phyloP scores from a whole-genome alignment of 2,113 vertebrate genomes.

The Hyaena hyaena region DNA sequence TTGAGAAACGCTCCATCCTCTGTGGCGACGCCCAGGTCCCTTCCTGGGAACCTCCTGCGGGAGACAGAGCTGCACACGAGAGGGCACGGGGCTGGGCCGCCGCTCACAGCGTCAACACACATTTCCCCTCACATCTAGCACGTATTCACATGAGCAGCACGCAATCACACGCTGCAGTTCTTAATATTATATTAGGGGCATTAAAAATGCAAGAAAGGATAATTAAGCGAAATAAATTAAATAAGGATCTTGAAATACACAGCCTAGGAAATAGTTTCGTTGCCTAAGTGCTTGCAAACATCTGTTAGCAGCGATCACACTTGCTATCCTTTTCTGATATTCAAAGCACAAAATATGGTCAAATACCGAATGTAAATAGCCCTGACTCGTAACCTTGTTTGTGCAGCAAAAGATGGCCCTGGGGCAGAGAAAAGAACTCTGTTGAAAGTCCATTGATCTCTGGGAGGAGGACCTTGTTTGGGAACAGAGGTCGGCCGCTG shows the following conservation, averaged over 20 bases:
- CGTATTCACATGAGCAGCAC: neutral
- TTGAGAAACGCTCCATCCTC: neutral
- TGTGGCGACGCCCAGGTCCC: neutral
- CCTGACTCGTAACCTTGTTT: neutral
- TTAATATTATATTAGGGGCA: conserved; percentile 49
- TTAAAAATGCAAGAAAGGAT: conserved; percentile 77
- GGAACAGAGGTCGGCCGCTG: neutral
- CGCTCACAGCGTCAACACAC: neutral
- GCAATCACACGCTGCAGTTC: neutral
- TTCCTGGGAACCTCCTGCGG: accelerated
- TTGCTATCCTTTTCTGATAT: neutral
- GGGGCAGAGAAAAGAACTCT: neutral
- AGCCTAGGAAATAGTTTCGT: neutral
- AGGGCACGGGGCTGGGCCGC: neutral
- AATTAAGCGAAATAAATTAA: conserved; percentile 75
- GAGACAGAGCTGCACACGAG: neutral
- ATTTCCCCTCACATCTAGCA: neutral
- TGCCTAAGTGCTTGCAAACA: neutral
- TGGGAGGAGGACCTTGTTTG: neutral
- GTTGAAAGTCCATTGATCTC: neutral
- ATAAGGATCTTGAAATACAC: conserved; percentile 63
- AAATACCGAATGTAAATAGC: neutral
- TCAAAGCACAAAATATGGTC: neutral
- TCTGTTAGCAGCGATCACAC: neutral
- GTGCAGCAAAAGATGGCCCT: neutral